Conservation (phyloP, 2,113 vertebrate genomes). For the Cyprinodon tularosa region DNA sequence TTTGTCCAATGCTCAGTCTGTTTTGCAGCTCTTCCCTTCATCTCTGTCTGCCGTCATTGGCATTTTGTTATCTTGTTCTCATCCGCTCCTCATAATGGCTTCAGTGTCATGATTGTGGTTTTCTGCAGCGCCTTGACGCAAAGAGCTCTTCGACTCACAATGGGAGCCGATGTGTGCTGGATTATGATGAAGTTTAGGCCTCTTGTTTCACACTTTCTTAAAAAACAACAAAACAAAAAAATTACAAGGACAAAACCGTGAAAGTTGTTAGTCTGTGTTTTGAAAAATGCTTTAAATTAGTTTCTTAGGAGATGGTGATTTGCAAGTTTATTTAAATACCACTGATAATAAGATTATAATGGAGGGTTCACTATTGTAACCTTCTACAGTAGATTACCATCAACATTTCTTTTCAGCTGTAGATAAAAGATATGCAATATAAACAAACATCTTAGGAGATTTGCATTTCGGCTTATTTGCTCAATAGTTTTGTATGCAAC, state of each 20-base stretch:
- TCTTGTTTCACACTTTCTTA: conserved; percentile 17
- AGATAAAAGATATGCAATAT: neutral
- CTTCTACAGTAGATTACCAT: neutral
- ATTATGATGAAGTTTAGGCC: conserved; percentile 60
- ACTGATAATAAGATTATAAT: neutral
- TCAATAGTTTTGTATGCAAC: neutral
- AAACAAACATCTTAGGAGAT: neutral
- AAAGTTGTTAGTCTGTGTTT: neutral
- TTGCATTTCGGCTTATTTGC: neutral
- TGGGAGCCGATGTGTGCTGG: conserved; percentile 53
- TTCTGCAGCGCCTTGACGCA: conserved; percentile 50
- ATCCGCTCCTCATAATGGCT: conserved; percentile 54
- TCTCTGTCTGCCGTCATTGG: conserved; percentile 34
- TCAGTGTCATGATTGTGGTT: conserved; percentile 65
- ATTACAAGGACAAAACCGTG: neutral
- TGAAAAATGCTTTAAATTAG: neutral
- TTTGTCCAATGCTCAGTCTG: conserved; percentile 30
- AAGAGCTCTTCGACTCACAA: conserved; percentile 50
- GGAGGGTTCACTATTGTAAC: neutral
- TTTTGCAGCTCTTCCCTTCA: conserved; percentile 27
- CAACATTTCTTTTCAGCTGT: neutral
- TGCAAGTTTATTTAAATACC: neutral
- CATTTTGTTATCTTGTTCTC: conserved; percentile 50
- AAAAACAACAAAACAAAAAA: neutral
- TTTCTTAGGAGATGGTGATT: neutral